These are phyloP conservation scores for Eristalis pertinax DNA, from an alignment of 2,888 invertebrate species.

Conservation along the genomic window DNA sequence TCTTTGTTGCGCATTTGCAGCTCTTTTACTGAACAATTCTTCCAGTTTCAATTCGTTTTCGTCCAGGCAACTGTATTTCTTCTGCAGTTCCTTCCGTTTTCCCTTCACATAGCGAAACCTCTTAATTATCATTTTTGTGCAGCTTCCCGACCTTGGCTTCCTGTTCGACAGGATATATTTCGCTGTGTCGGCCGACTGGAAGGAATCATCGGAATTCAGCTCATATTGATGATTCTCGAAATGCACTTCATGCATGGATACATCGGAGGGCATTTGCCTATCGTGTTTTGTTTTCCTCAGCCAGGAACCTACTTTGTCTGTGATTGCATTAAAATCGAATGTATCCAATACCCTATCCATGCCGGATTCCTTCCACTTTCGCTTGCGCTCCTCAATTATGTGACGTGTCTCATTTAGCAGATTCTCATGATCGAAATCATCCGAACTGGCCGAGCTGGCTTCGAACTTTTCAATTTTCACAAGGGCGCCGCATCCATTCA, in stretches of 20 bases:
- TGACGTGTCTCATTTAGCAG: conserved; percentile 77
- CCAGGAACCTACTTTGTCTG: conserved; percentile 78
- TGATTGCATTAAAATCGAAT: conserved; percentile 77
- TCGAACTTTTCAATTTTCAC: conserved; percentile 34
- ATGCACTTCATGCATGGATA: conserved; percentile 37
- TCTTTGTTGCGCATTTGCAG: background rate
- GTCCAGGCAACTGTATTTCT: conserved; percentile 74
- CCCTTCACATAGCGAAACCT: conserved; percentile 76
- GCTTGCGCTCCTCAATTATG: conserved; percentile 76
- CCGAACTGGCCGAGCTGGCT: conserved; percentile 11
- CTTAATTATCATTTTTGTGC: conserved; percentile 76
- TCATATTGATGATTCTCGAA: conserved; percentile 45
- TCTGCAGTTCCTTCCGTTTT: conserved; percentile 75
- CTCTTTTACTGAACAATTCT: background rate
- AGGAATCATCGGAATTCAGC: conserved; percentile 73
- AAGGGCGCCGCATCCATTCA: conserved; percentile 35
- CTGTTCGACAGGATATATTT: conserved; percentile 77
- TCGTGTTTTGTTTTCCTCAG: conserved; percentile 56
- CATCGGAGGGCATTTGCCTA: background rate
- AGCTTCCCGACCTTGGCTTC: conserved; percentile 65
- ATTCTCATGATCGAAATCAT: conserved; percentile 68
- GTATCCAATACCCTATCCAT: conserved; percentile 77
- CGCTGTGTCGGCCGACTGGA: conserved; percentile 78
- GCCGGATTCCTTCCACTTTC: conserved; percentile 77
- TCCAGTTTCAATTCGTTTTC: background rate